Base-by-base conservation (phyloP, 1,140 invertebrate species). In the Drosophila kikkawai region DNA sequence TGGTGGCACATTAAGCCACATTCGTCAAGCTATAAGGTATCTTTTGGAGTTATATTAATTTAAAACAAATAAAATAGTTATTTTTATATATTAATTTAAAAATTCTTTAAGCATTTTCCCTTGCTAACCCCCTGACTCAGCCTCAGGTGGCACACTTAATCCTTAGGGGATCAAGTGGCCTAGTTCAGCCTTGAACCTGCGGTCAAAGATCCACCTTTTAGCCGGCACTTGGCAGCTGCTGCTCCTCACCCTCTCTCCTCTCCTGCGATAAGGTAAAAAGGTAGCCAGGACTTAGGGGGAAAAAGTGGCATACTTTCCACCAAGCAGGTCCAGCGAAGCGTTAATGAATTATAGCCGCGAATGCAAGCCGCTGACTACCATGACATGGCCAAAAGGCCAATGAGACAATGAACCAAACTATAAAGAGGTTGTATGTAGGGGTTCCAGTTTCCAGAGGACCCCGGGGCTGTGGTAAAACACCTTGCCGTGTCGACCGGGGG, bases 261-360 rank as follows among this genome's bases (percentile, higher is more conserved):
- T n/a, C 50, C 57, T 56, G 45, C 47, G 61, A 60, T 47, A 61
- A 68, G 47, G 34, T 22, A 58, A 58, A 69, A 71, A 79, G 37
- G 32, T 13, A 22, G 47, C 41, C 56, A 22, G 75, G 64, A 50
- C 53, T 48, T 26, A 11, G 71, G 70, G 70, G 68, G 57, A 83
- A 67, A 67, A 66, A 87, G 78, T 75, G 78, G 78, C 84, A 88
- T 88, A 88, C 84, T 88, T 88, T 88, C 84, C 88, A 82, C 67
- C 79, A 51, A 51, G 8, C 13, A 1, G 22, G 71, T 51, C 74
- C 84, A 87, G 65, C 84, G 78, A 79, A 90, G 84, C 84, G 84
- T 88, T 90, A 88, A 88, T 88, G 84, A 88, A 88, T 88, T 88
- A 88, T 87, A 88, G 68, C 84, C 84, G 53, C 80, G 84, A 78